Evolutionary conservation across 2,797 vertebrate species (phyloP).

Genomic region (Lophius americanus): DNA sequence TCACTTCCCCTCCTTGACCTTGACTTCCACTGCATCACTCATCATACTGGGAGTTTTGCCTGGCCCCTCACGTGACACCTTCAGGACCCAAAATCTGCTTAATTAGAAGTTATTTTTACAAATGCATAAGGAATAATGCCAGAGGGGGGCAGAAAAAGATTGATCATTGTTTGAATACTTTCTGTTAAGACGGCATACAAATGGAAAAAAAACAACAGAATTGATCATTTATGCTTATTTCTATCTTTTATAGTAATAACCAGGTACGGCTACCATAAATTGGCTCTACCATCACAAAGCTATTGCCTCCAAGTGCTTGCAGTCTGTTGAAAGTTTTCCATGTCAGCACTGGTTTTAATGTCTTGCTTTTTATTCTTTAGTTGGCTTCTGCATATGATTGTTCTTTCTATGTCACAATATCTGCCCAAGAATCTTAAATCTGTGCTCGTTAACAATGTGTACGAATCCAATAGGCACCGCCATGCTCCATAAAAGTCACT

Average conservation of each 20-base stretch:
- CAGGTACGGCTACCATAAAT: too few relatives aligned
- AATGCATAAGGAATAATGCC: too few relatives aligned
- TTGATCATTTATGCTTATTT: too few relatives aligned
- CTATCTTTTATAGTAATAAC: too few relatives aligned
- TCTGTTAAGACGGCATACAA: too few relatives aligned
- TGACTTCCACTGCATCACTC: constrained; percentile 51
- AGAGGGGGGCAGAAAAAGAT: too few relatives aligned
- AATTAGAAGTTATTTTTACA: too few relatives aligned
- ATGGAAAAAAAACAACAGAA: too few relatives aligned
- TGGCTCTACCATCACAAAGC: too few relatives aligned
- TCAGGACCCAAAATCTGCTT: constrained; percentile 4
- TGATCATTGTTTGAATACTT: too few relatives aligned
- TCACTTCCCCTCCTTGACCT: constrained; percentile 63
- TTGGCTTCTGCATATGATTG: not conserved
- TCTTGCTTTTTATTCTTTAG: not conserved
- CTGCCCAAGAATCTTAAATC: not conserved
- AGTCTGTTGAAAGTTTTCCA: too few relatives aligned
- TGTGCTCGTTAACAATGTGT: not conserved
- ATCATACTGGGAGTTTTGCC: constrained; percentile 33
- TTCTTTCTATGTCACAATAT: not conserved
- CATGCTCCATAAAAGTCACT: not conserved
- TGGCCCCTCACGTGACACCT: constrained; percentile 24
- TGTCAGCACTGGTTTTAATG: not conserved
- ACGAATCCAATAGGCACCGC: not conserved
- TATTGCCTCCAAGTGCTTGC: too few relatives aligned